phyloP scores from a whole-genome alignment of 2,888 invertebrate species.

The Endotricha flammealis region DNA sequence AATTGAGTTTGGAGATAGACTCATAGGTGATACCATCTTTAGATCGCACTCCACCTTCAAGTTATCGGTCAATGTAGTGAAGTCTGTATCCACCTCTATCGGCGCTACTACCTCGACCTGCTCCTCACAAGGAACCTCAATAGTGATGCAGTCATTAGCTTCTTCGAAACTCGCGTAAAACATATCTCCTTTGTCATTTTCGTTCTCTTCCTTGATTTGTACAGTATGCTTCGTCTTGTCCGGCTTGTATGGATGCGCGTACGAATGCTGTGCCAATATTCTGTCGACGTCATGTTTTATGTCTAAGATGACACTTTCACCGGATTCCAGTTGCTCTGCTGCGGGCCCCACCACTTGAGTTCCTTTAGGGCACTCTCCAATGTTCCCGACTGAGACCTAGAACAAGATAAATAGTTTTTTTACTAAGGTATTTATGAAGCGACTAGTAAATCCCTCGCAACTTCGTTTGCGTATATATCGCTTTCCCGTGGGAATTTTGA shows the following conservation, averaged over 20 bases:
- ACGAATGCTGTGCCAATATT: conserved; percentile 72
- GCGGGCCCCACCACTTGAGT: conserved; percentile 91
- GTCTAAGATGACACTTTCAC: conserved; percentile 78
- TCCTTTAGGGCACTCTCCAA: conserved; percentile 68
- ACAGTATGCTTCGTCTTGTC: conserved; percentile 33
- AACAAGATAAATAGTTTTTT: conserved; percentile 23
- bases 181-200: conserved; percentile 76
- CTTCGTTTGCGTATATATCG: too few species aligned
- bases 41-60: conserved; percentile 57
- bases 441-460: too few species aligned
- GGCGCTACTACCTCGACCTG: conserved; percentile 53
- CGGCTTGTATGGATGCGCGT: conserved; percentile 68
- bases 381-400: conserved; percentile 55
- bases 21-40: conserved; percentile 68
- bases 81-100: conserved; percentile 48
- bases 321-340: conserved; percentile 91
- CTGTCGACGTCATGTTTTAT: conserved; percentile 63
- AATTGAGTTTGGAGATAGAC: conserved; percentile 49
- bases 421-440: too few species aligned
- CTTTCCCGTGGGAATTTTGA: too few species aligned
- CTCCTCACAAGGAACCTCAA: conserved; percentile 82
- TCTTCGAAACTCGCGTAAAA: conserved; percentile 86
- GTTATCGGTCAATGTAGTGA: conserved; percentile 39
- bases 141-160: conserved; percentile 84
- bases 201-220: conserved; percentile 49